Evolutionary conservation across 2,888 invertebrate species (phyloP).

Genomic region (Formica aserva): DNA sequence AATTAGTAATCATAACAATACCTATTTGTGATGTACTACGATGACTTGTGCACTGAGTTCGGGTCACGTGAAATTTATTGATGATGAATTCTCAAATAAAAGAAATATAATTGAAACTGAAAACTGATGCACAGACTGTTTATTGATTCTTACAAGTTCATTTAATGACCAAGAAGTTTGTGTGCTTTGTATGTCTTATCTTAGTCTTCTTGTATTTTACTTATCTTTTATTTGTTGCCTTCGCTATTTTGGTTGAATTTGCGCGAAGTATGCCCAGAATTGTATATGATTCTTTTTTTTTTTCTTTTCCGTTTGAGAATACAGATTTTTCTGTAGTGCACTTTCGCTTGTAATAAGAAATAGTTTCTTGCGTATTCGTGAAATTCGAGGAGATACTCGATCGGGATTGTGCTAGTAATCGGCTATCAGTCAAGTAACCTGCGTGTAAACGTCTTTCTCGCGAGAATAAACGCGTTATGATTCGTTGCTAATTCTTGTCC

Average conservation of each 20-base stretch:
- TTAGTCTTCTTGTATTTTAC: conserved; percentile 62
- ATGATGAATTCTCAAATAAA: conserved; percentile 85
- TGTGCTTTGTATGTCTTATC: conserved; percentile 69
- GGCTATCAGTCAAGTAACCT: conserved; percentile 60
- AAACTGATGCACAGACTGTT: conserved; percentile 83
- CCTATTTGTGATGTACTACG: conserved; percentile 85
- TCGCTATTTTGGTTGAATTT: conserved; percentile 74
- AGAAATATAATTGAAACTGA: conserved; percentile 85
- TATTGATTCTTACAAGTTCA: conserved; percentile 76
- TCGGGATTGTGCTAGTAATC: conserved; percentile 59
- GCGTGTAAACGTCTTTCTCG: conserved; percentile 57
- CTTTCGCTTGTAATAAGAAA: conserved; percentile 67
- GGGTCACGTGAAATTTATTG: conserved; percentile 85
- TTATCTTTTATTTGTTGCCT: conserved; percentile 65
- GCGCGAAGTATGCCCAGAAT: conserved; percentile 72
- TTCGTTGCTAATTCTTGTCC: conserved; percentile 38
- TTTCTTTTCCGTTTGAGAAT: conserved; percentile 51
- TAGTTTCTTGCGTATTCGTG: conserved; percentile 67
- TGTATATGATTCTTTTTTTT: conserved; percentile 59
- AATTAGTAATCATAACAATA: conserved; percentile 85
- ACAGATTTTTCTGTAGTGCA: conserved; percentile 67
- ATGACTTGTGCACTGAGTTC: conserved; percentile 84
- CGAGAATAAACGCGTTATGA: conserved; percentile 55
- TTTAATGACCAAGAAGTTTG: conserved; percentile 72
- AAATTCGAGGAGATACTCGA: conserved; percentile 49